These are phyloP conservation scores for Cassiopea andromeda DNA, from an alignment of 30 jellyfish, hydroid and myxozoan genomes.

Conservation along the genomic window DNA sequence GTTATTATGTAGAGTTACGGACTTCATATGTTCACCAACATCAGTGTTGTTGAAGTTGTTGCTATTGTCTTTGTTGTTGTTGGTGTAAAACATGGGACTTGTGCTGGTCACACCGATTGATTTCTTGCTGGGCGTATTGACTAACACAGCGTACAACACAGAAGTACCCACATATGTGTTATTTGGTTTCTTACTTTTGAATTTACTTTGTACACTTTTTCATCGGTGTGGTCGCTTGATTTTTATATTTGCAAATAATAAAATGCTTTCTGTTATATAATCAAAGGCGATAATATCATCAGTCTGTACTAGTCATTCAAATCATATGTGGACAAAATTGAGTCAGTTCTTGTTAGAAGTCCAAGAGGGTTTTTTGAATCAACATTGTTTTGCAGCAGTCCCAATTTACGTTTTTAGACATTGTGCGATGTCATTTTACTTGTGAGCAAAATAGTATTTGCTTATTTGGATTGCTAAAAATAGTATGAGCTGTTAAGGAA, in stretches of 20 bases:
- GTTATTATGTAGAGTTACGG: constrained; percentile 12
- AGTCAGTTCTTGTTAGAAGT: no score
- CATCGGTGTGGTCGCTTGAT: constrained; percentile 27
- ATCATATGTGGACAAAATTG: no score
- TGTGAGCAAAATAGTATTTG: no score
- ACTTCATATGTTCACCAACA: constrained; percentile 46
- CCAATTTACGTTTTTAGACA: no score
- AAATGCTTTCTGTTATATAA: not conserved
- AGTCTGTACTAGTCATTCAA: no score
- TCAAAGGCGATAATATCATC: not conserved
- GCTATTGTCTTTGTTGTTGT: constrained; percentile 32
- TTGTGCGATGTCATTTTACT: no score
- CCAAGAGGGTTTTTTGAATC: no score
- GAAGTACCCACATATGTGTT: not conserved
- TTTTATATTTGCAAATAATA: not conserved
- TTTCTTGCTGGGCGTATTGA: not conserved
- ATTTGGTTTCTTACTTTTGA: not conserved
- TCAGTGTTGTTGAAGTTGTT: constrained; percentile 31
- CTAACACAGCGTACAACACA: not conserved
- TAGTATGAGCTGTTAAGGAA: no score
- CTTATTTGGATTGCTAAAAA: no score
- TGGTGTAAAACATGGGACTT: constrained; percentile 28
- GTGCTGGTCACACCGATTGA: constrained; percentile 80
- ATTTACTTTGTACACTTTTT: constrained; percentile 13
- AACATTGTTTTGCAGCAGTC: no score